A percentile compares a stretch with the other conserved stretches of the same genome.
These are phyloP conservation scores for Melieria picta DNA, from an alignment of 2,888 invertebrate genomes.

Conservation along the genomic window DNA sequence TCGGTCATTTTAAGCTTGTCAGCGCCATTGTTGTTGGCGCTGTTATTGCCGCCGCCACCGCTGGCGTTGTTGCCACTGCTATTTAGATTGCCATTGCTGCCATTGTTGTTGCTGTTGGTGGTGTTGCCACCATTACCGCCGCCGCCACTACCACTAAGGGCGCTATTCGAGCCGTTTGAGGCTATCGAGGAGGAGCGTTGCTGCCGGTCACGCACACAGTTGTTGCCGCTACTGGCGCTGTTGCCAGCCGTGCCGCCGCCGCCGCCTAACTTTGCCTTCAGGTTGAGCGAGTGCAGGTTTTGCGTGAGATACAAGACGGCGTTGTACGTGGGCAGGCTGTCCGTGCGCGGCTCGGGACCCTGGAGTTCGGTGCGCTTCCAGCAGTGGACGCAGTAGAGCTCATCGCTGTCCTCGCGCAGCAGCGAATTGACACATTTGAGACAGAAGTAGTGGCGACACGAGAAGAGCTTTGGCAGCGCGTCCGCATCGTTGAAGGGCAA, in stretches of 20 bases:
- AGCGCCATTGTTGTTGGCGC: slow-evolving; percentile 35
- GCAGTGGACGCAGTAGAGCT: slow-evolving; percentile 78
- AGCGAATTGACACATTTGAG: slow-evolving; percentile 77
- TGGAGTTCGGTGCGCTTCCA: slow-evolving; percentile 78
- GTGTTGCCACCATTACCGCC: slow-evolving; percentile 37
- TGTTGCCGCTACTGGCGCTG: neutral
- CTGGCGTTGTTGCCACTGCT: slow-evolving; percentile 28
- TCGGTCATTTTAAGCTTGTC: slow-evolving; percentile 60
- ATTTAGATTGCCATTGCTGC: slow-evolving; percentile 38
- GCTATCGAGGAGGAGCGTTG: slow-evolving; percentile 46
- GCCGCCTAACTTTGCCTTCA: slow-evolving; percentile 61
- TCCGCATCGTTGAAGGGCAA: slow-evolving; percentile 79
- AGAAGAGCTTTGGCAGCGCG: slow-evolving; percentile 77
- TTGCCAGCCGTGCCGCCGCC: slow-evolving; percentile 1
- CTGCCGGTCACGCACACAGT: slow-evolving; percentile 30
- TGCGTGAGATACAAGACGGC: slow-evolving; percentile 75
- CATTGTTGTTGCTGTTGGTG: slow-evolving; percentile 24
- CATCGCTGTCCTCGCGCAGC: slow-evolving; percentile 75
- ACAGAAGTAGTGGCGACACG: slow-evolving; percentile 82
- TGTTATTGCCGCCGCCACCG: slow-evolving; percentile 29
- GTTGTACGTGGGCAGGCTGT: slow-evolving; percentile 75
- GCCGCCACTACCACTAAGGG: slow-evolving; percentile 33
- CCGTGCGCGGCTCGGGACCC: slow-evolving; percentile 73
- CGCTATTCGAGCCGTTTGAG: slow-evolving; percentile 42
- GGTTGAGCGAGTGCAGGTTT: slow-evolving; percentile 70